These are phyloP conservation scores for Pemphigus obesinymphae DNA, from an alignment of 1,140 invertebrate species.

Conservation along the genomic window DNA sequence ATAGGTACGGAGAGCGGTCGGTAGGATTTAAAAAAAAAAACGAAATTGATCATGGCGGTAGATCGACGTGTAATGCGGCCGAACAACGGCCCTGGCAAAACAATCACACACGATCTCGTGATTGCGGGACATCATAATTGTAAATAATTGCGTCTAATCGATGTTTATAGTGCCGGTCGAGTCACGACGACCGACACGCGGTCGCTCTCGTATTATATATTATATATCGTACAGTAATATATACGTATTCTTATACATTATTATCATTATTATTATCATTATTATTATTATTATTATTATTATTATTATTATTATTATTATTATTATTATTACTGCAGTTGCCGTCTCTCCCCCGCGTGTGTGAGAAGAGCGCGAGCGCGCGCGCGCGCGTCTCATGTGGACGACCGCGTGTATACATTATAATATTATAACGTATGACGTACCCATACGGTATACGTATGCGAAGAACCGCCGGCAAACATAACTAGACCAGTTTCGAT, in stretches of 20 bases:
- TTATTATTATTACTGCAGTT: background rate
- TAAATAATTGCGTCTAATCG: conserved; percentile 41
- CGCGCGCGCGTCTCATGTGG: background rate
- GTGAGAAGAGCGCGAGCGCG: background rate
- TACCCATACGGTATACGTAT: too few species aligned
- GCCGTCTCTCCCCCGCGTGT: background rate
- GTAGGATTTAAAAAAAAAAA: background rate
- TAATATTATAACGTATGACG: background rate
- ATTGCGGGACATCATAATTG: conserved; percentile 41
- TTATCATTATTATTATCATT: background rate
- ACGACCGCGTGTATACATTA: background rate
- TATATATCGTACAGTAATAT: too few species aligned
- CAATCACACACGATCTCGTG: conserved; percentile 41
- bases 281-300: background rate
- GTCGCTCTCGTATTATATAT: background rate
- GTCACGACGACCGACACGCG: background rate
- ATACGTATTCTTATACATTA: background rate
- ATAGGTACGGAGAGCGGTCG: background rate
- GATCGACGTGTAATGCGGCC: background rate
- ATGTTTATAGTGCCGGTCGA: conserved; percentile 14
- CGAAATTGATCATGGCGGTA: conserved; percentile 36
- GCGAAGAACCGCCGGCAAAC: conserved; percentile 11
- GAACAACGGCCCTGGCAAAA: background rate
- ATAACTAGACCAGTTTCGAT: conserved; percentile 29
- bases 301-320: background rate